These are phyloP conservation scores for Apis dorsata DNA, from an alignment of 1,140 invertebrate genomes.

Conservation along the genomic window DNA sequence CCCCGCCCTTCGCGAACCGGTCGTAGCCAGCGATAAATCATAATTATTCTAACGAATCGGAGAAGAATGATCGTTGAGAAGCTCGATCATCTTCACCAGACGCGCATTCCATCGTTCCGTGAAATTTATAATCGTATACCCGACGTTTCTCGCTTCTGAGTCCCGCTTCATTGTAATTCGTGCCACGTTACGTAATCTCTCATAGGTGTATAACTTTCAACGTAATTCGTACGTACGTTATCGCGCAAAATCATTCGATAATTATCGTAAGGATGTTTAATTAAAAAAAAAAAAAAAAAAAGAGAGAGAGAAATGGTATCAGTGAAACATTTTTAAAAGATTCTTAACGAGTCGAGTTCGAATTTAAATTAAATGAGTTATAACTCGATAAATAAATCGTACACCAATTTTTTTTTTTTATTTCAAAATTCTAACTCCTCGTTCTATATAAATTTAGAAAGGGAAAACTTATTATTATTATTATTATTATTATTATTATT, in stretches of 20 bases:
- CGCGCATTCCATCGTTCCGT: neutral
- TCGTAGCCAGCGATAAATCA: neutral
- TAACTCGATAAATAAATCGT: too few species aligned
- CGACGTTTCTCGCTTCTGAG: slow-evolving; percentile 10
- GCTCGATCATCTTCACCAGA: neutral
- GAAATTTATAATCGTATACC: slow-evolving; percentile 27
- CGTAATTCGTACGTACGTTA: neutral
- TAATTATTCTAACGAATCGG: neutral
- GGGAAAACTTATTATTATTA: too few species aligned
- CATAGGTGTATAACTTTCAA: slow-evolving; percentile 10
- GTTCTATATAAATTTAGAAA: too few species aligned
- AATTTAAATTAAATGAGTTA: too few species aligned
- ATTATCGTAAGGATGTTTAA: too few species aligned
- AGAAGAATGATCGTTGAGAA: neutral
- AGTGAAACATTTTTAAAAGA: too few species aligned
- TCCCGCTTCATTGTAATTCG: slow-evolving; percentile 18
- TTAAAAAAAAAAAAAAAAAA: too few species aligned
- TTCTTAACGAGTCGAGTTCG: too few species aligned
- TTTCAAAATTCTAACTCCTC: too few species aligned
- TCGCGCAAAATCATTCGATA: neutral
- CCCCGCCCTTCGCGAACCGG: neutral
- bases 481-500: too few species aligned
- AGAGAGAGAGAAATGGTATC: too few species aligned
- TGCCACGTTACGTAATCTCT: slow-evolving; percentile 9
- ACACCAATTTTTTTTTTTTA: too few species aligned